A percentile compares a stretch with the other conserved stretches of the same genome.
Conservation (phyloP, 2,113 vertebrate species). For the Dolichallabes microphthalmus region DNA sequence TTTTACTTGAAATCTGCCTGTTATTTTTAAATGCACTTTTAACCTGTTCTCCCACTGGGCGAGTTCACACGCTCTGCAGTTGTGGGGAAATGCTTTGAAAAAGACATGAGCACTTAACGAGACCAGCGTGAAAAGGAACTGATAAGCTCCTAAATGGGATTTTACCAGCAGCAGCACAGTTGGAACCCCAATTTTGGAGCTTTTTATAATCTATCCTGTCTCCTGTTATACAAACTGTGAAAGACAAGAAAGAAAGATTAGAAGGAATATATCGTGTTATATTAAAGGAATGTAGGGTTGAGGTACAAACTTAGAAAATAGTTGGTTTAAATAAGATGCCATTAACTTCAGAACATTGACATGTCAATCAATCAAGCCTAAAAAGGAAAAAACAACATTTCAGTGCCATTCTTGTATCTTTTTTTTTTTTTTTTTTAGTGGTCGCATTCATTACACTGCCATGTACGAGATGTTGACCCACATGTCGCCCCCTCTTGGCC, state of each 20-base stretch:
- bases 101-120: background rate
- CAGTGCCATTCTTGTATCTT: background rate
- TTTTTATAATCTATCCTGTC: background rate
- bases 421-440: slow-evolving; percentile 68
- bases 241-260: background rate
- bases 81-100: slow-evolving; percentile 13
- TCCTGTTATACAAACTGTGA: slow-evolving; percentile 51
- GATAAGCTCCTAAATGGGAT: slow-evolving; percentile 23
- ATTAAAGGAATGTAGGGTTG: background rate
- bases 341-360: background rate
- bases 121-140: slow-evolving; percentile 25
- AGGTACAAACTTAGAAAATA: background rate
- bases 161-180: slow-evolving; percentile 22
- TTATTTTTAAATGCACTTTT: slow-evolving; percentile 9
- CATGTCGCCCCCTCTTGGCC: slow-evolving; percentile 97
- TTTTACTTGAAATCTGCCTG: background rate
- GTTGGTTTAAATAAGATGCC: background rate
- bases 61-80: background rate
- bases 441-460: slow-evolving; percentile 98
- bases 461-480: slow-evolving; percentile 99
- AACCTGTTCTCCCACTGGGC: slow-evolving; percentile 24
- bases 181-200: slow-evolving; percentile 15
- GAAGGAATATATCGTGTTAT: background rate
- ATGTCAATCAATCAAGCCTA: background rate
- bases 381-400: background rate